Evolutionary conservation across 1,140 invertebrate species (phyloP).

Genomic region (Babylonia areolata): DNA sequence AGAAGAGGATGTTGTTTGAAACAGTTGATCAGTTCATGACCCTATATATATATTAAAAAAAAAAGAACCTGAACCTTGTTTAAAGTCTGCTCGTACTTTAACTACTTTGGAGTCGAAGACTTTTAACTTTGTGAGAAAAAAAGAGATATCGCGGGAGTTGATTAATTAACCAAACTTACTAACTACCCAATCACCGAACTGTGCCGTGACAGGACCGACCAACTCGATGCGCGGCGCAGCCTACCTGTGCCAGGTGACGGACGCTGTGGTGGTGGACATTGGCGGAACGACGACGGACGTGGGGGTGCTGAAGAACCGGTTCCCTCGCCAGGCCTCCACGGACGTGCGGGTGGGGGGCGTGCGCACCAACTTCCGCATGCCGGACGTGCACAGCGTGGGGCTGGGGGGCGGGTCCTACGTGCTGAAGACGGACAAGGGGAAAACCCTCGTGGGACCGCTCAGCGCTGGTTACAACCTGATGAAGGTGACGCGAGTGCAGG

Average conservation of each 20-base stretch:
- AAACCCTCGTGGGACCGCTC: conserved; percentile 60
- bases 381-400: conserved; percentile 71
- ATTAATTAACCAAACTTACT: too few species aligned
- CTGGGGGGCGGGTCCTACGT: conserved; percentile 72
- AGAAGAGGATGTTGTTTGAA: too few species aligned
- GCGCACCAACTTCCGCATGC: conserved; percentile 70
- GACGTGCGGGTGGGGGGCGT: conserved; percentile 66
- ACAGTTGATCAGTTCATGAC: too few species aligned
- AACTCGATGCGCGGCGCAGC: conserved; percentile 74
- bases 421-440: background rate
- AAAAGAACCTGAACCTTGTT: too few species aligned
- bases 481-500: conserved; percentile 54
- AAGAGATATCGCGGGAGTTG: too few species aligned
- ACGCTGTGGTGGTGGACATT: conserved; percentile 72
- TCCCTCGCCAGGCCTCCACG: conserved; percentile 65
- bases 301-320: conserved; percentile 65
- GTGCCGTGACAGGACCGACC: conserved; percentile 58
- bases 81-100: too few species aligned
- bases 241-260: conserved; percentile 62
- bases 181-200: too few species aligned
- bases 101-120: too few species aligned
- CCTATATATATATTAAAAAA: too few species aligned
- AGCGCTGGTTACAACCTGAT: conserved; percentile 66
- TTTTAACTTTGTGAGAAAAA: too few species aligned
- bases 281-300: conserved; percentile 71